These are phyloP conservation scores for Pachycephus smyrnensis DNA, from an alignment of 2,888 invertebrate species.

Conservation along the genomic window DNA sequence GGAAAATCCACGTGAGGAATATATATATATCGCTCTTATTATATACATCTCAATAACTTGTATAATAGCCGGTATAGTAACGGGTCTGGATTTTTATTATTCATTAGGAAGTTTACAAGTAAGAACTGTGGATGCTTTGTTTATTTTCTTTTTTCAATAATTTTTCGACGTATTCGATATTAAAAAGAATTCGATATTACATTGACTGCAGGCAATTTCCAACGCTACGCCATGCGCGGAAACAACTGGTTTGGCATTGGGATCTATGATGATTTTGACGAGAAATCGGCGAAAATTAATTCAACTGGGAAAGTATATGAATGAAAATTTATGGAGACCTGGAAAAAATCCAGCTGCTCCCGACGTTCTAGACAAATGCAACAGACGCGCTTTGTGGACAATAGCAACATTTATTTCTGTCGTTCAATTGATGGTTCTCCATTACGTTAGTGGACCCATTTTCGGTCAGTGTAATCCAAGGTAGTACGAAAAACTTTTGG, in stretches of 20 bases:
- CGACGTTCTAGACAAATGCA: background rate
- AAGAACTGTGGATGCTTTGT: background rate
- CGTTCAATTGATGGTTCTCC: background rate
- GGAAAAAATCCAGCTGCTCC: background rate
- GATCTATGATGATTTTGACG: background rate
- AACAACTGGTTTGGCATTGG: background rate
- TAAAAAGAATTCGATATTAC: background rate
- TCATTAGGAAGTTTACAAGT: background rate
- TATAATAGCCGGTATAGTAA: background rate
- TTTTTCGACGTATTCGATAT: background rate
- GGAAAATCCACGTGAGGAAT: background rate
- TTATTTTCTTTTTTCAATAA: background rate
- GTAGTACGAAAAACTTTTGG: too few species aligned
- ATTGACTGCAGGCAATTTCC: background rate
- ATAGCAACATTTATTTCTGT: background rate
- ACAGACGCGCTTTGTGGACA: background rate
- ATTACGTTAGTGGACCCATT: background rate
- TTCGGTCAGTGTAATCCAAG: background rate
- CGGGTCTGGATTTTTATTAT: background rate
- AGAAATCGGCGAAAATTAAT: background rate
- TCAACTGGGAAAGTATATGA: background rate
- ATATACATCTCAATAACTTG: background rate
- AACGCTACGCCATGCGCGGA: background rate
- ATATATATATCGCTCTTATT: background rate
- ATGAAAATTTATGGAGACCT: background rate